phyloP scores from a whole-genome alignment of 2,888 invertebrate species.

The Eurytoma adleriae region DNA sequence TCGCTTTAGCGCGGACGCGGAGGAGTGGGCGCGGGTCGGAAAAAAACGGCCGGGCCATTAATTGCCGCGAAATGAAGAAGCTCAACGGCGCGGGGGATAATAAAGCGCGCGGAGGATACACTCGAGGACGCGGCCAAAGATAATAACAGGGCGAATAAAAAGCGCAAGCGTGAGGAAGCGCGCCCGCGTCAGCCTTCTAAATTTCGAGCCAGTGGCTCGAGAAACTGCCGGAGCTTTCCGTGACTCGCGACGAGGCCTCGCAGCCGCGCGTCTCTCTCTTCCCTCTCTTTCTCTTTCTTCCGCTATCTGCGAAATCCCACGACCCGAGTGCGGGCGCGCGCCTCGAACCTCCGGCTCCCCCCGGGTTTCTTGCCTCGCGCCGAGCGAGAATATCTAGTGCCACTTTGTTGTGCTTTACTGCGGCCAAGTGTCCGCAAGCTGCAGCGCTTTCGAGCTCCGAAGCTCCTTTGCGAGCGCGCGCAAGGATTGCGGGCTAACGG shows the following conservation, averaged over 20 bases:
- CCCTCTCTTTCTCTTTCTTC: background rate
- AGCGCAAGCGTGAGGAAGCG: constrained; percentile 1
- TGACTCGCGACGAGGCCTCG: background rate
- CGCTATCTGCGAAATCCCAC: background rate
- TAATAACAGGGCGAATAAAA: constrained; percentile 41
- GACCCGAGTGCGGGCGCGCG: background rate
- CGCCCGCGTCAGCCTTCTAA: constrained; percentile 6
- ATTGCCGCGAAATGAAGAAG: constrained; percentile 40
- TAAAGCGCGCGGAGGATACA: constrained; percentile 15
- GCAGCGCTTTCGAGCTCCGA: background rate
- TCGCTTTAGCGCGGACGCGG: background rate
- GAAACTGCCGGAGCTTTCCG: constrained; percentile 11
- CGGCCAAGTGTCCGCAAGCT: constrained; percentile 7
- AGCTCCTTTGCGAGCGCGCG: background rate
- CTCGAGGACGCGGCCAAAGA: constrained; percentile 4
- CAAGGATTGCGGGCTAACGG: background rate
- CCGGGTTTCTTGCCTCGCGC: background rate
- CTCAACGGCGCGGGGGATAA: constrained; percentile 17
- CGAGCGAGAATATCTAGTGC: constrained; percentile 13
- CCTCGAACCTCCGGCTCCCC: background rate
- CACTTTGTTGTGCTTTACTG: constrained; percentile 34
- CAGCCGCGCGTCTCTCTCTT: background rate
- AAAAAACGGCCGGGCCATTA: constrained; percentile 22
- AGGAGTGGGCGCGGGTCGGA: background rate
- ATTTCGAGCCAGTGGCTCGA: constrained; percentile 32